Percentiles rank a stretch among this genome's conserved stretches.
Evolutionary conservation across 2,797 vertebrate species (phyloP).

Genomic region (Arrhamphus sclerolepis): DNA sequence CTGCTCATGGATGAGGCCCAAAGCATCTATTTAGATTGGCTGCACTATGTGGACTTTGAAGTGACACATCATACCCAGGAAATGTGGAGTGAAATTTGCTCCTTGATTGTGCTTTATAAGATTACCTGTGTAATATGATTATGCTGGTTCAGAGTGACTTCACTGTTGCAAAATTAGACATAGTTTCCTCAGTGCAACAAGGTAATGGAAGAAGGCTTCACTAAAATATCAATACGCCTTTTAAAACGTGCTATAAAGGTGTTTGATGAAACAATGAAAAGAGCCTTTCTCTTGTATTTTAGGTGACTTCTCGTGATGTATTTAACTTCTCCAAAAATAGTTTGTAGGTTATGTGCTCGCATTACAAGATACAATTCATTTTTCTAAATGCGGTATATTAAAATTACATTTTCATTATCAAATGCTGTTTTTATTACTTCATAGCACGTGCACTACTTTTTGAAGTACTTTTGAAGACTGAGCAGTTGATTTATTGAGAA

Average conservation of each 20-base stretch:
- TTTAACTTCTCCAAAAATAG: constrained; percentile 41
- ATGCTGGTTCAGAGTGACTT: constrained; percentile 37
- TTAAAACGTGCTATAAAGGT: constrained; percentile 9
- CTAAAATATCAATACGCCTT: constrained; percentile 39
- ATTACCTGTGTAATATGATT: constrained; percentile 64
- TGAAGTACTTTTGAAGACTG: not conserved
- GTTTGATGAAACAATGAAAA: constrained; percentile 56
- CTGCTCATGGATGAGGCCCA: too few relatives aligned
- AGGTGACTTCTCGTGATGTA: constrained; percentile 17
- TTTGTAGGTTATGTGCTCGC: constrained; percentile 29
- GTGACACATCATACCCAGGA: constrained; percentile 17
- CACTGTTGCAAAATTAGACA: constrained; percentile 40
- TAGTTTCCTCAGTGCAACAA: constrained; percentile 31
- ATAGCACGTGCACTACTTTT: not conserved
- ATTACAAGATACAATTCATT: not conserved
- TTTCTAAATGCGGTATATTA: not conserved
- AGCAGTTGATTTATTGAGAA: too few relatives aligned
- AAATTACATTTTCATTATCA: not conserved
- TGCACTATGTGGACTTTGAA: constrained; percentile 43
- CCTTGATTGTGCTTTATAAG: constrained; percentile 44
- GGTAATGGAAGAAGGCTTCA: constrained; percentile 38
- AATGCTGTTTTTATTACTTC: not conserved
- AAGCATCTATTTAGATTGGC: too few relatives aligned
- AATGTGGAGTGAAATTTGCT: constrained; percentile 32
- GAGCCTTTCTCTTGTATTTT: constrained; percentile 19